Percentiles rank a stretch among this genome's conserved stretches.
These are phyloP conservation scores for Helicolenus hilgendorfi DNA, from an alignment of 2,797 vertebrate genomes.

Conservation along the genomic window DNA sequence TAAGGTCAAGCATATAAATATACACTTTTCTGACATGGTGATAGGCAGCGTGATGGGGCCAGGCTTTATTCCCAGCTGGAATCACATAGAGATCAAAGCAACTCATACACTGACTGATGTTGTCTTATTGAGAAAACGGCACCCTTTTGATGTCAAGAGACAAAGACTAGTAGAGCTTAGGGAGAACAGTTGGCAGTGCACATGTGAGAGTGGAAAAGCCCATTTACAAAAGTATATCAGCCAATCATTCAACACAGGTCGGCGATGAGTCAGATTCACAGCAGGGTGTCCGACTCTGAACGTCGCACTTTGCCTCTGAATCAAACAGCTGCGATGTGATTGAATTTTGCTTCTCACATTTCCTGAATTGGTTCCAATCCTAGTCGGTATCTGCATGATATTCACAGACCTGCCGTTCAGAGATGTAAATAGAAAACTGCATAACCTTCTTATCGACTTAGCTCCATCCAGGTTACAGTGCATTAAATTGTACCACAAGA, in stretches of 20 bases:
- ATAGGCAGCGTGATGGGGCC: slow-evolving; percentile 38
- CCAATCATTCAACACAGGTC: slow-evolving; percentile 47
- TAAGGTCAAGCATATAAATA: slow-evolving; percentile 80
- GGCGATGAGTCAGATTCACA: slow-evolving; percentile 48
- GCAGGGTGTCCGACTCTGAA: slow-evolving; percentile 24
- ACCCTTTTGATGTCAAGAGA: slow-evolving; percentile 69
- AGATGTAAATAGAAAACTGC: background rate
- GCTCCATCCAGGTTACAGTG: background rate
- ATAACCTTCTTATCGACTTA: background rate
- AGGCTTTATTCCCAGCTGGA: slow-evolving; percentile 54
- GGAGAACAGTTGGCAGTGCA: slow-evolving; percentile 52
- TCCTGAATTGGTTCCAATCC: slow-evolving; percentile 17
- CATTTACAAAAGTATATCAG: slow-evolving; percentile 63
- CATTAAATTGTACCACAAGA: background rate
- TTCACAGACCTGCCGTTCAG: background rate
- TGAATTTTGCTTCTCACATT: slow-evolving; percentile 11
- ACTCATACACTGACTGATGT: slow-evolving; percentile 46
- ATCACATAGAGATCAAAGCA: slow-evolving; percentile 71
- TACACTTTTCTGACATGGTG: slow-evolving; percentile 65
- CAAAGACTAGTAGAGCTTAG: slow-evolving; percentile 54
- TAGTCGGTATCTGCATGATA: background rate
- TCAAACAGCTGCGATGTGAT: slow-evolving; percentile 23
- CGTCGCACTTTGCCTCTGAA: background rate
- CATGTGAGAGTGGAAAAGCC: slow-evolving; percentile 50
- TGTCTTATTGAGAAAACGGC: slow-evolving; percentile 56